These are phyloP conservation scores for Phoenicopterus ruber DNA, from an alignment of 2,113 vertebrate genomes.

Conservation along the genomic window DNA sequence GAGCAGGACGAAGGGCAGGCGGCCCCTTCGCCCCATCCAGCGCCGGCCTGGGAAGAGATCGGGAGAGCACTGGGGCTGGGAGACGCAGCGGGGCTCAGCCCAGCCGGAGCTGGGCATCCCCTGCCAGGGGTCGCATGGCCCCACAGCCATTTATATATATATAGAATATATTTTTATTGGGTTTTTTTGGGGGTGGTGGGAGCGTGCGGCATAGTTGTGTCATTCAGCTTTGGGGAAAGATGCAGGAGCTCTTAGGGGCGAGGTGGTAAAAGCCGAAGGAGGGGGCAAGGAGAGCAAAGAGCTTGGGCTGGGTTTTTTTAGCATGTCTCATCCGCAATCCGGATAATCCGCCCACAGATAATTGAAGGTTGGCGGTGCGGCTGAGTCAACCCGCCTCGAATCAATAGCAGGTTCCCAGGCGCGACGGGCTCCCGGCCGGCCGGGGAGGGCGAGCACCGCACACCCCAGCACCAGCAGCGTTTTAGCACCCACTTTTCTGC, in stretches of 20 bases:
- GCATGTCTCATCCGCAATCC: neutral
- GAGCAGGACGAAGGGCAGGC: neutral
- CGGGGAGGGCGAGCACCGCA: neutral
- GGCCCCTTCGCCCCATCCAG: neutral
- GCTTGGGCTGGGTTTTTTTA: neutral
- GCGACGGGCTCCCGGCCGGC: neutral
- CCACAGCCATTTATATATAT: fast-evolving
- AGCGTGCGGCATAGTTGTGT: fast-evolving
- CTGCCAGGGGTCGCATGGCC: fast-evolving
- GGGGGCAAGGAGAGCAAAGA: neutral
- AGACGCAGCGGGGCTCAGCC: neutral
- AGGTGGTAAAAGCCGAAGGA: neutral
- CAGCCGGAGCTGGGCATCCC: neutral
- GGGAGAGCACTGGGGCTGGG: neutral
- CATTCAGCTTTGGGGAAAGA: neutral
- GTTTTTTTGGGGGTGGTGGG: neutral
- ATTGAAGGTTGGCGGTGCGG: slow-evolving; percentile 2
- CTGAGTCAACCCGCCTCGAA: neutral
- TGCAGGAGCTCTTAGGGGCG: neutral
- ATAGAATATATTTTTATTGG: fast-evolving
- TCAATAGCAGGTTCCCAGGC: neutral
- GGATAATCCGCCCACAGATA: slow-evolving; percentile 47
- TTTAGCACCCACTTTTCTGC: neutral
- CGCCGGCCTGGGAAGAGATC: neutral
- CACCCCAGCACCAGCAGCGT: neutral